Conservation (phyloP, 2,113 vertebrate species). For the Ardeotis arabs region DNA sequence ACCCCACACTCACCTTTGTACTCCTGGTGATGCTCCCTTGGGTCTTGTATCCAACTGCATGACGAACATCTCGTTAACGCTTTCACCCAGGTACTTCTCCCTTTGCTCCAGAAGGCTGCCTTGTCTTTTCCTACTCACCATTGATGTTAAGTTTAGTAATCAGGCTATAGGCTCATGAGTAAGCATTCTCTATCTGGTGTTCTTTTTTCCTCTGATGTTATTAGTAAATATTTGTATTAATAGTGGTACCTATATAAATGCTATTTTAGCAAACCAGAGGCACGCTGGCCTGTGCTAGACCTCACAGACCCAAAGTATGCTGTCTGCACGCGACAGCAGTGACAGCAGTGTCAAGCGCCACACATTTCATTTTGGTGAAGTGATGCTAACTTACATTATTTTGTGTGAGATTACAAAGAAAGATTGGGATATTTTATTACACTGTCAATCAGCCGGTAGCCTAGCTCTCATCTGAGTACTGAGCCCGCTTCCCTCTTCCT, state of each 20-base stretch:
- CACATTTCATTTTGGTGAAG: slow-evolving; percentile 22
- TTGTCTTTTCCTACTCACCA: background rate
- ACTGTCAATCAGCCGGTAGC: slow-evolving; percentile 40
- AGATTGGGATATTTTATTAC: slow-evolving; percentile 63
- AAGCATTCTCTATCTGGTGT: background rate
- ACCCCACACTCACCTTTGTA: fast-evolving
- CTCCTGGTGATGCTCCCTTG: fast-evolving
- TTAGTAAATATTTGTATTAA: background rate
- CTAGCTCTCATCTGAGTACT: background rate
- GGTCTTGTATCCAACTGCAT: fast-evolving
- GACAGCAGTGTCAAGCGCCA: background rate
- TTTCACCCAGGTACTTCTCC: background rate
- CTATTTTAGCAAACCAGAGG: background rate
- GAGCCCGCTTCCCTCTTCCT: background rate
- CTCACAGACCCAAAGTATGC: background rate
- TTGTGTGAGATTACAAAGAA: slow-evolving; percentile 44
- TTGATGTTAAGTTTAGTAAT: background rate
- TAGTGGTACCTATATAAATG: background rate
- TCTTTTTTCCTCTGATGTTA: background rate
- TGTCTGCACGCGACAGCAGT: background rate
- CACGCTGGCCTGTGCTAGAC: background rate
- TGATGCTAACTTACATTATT: background rate
- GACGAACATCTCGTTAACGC: background rate
- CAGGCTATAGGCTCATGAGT: background rate
- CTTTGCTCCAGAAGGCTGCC: background rate